Percentiles rank a stretch among this genome's conserved stretches.
Evolutionary conservation across 2,797 vertebrate species (phyloP).

Genomic region (Lerista edwardsae): DNA sequence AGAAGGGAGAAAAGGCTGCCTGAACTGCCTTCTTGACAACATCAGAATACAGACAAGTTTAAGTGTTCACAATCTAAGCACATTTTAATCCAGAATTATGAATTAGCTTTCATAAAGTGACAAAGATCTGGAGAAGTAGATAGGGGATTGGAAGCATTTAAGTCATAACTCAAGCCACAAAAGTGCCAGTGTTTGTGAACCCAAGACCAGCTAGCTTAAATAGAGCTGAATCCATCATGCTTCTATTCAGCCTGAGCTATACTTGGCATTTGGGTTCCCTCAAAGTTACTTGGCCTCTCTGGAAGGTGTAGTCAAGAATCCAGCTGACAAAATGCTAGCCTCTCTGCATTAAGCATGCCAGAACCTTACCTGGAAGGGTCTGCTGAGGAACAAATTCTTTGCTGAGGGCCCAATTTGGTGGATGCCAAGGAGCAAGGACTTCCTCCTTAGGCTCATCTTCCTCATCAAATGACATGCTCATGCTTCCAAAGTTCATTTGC

Average conservation of each 20-base stretch:
- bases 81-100: neutral
- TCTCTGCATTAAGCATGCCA: neutral
- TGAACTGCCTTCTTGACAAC: neutral
- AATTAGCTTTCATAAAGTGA: neutral
- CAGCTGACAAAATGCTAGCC: no score
- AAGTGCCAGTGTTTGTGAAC: neutral
- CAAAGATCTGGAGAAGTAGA: neutral
- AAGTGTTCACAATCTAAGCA: neutral
- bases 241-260: neutral
- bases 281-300: no score
- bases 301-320: accelerated
- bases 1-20: no score
- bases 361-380: slow-evolving; percentile 26
- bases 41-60: neutral
- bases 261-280: neutral
- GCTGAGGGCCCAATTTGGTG: neutral
- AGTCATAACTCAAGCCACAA: neutral
- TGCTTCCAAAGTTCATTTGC: slow-evolving; percentile 21
- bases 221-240: neutral
- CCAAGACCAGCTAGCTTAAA: neutral
- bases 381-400: slow-evolving; percentile 18
- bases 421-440: accelerated
- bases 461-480: slow-evolving; percentile 52
- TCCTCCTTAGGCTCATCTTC: slow-evolving; percentile 62
- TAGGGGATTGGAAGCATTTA: neutral